These are phyloP conservation scores for Halcyon smyrnensis DNA, from an alignment of 2,797 vertebrate genomes.

Conservation along the genomic window DNA sequence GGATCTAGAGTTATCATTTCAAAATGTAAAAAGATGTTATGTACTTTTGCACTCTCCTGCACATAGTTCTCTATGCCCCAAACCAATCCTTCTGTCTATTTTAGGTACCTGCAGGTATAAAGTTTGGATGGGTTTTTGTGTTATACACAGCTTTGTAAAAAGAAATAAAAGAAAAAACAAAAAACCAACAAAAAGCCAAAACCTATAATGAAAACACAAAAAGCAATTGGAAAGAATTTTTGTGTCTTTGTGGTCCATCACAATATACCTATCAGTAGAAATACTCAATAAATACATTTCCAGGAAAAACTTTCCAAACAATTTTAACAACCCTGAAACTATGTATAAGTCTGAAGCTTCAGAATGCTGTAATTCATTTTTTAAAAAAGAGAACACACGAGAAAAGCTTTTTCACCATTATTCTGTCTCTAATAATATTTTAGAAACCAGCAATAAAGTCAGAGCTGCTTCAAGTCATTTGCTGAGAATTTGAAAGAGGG, in stretches of 20 bases:
- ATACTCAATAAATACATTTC: not conserved
- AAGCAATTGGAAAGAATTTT: not conserved
- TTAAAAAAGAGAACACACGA: not conserved
- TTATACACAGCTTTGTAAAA: not conserved
- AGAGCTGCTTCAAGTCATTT: not conserved
- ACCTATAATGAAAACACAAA: not conserved
- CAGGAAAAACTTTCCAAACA: not conserved
- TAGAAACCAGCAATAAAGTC: conserved; percentile 20
- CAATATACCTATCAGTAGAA: not conserved
- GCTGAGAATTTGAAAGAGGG: not conserved
- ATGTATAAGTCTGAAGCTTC: not conserved
- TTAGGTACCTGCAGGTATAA: not conserved
- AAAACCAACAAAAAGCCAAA: no score
- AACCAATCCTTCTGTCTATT: not conserved
- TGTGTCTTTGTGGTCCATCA: not conserved
- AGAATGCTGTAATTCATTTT: not conserved
- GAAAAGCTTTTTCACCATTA: not conserved
- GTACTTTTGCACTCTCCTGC: not conserved
- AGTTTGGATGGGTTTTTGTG: not conserved
- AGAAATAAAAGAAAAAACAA: not conserved
- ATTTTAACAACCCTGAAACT: not conserved
- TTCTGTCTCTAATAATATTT: not conserved
- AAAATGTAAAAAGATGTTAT: not conserved
- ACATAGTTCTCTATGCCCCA: not conserved
- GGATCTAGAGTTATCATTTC: not conserved